Base-by-base conservation (phyloP, 2,888 invertebrate genomes). In the Ceratothoa steindachneri region DNA sequence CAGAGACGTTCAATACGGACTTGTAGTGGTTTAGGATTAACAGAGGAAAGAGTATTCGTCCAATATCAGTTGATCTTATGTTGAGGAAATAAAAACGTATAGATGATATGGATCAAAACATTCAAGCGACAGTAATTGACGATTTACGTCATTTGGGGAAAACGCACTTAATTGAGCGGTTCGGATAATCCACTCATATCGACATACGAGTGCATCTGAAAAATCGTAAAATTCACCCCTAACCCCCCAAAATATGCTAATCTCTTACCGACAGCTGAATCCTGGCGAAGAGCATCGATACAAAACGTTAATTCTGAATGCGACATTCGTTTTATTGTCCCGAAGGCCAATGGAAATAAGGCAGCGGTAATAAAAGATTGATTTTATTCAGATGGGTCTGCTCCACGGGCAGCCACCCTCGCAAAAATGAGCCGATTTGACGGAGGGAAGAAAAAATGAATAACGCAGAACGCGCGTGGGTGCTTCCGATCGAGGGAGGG, bases 391-490 rank as follows among this genome's bases (percentile, higher is more conserved):
- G 60, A 60, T 60, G 60, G 22, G 60, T 22, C 60, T 60, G 60
- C 12, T 24, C 41, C 41, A 41, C 15, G 5, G 41, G 22, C 60
- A 60, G 60, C 60, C 60, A 60, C 60, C 60, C 60, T 60, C 60
- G 60, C 60, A 60, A 60, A 60, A 60, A 60, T 60, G 60, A 60
- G 60, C 60, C 60, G 60, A 60, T 60, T 60, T 60, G 60, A 60
- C 60, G 60, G 24, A 60, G 24, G n/a, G 60, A 60, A 24, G 60
- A 22, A 60, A 24, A 24, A 60, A 24, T 22, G 24, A 24, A 60
- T 12, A 15, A 60, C 19, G 27, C 27, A 24, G 22, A 60, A 24
- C 24, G 60, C 60, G 60, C 60, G 60, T 60, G 60, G 60, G 60
- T 60, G 60, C 60, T 60, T 60, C 60, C 22, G 12, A 60, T 12